Base-by-base conservation (phyloP, 2,888 invertebrate genomes). In the Sminthurides aquaticus region DNA sequence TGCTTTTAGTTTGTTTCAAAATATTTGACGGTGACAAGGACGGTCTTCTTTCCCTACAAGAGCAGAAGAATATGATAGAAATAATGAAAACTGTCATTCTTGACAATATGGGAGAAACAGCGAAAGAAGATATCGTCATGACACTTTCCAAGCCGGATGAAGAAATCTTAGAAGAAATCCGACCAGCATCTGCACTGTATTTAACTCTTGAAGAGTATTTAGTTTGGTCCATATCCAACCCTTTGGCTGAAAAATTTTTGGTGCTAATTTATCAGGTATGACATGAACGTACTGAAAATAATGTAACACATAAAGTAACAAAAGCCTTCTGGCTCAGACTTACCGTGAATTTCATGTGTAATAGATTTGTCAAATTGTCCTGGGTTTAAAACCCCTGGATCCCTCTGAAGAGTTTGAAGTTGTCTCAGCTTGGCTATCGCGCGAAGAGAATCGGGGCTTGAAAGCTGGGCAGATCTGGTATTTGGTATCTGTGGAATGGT, bases 391-490 rank as follows among this genome's bases (percentile, higher is more conserved):
- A 76, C 92, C 93, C 18, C 84, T 87, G 74, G 89, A 88, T 77
- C 83, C 85, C 62, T 87, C 89, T 75, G 88, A 91, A 77, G 93
- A 94, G 80, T 84, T 86, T 67, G 88, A 89, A 73, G 87, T 90
- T 84, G 89, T 88, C 15, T 84, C 86, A 68, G 88, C 89, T 1
- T 94, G 93, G 93, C 77, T 92, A 68, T 84, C 86, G 1, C 83
- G 93, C 52, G 90, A 90, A 77, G 86, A 87, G 72, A 81, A 84
- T 57, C 84, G 89, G 56, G 89, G 90, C 0, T 86, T 88, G 77
- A 81, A 85, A 56, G 85, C 88, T 62, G 91, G 91, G 0, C 91
- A 92, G 80, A 88, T 90, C 79, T 93, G 92, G 91, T 93, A 91
- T 82, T 83, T 94, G 69, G 84, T 93, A 67, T 84, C 87, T 1